Evolutionary conservation across 1,140 invertebrate species (phyloP).

Genomic region (Caenorhabditis inopinata): DNA sequence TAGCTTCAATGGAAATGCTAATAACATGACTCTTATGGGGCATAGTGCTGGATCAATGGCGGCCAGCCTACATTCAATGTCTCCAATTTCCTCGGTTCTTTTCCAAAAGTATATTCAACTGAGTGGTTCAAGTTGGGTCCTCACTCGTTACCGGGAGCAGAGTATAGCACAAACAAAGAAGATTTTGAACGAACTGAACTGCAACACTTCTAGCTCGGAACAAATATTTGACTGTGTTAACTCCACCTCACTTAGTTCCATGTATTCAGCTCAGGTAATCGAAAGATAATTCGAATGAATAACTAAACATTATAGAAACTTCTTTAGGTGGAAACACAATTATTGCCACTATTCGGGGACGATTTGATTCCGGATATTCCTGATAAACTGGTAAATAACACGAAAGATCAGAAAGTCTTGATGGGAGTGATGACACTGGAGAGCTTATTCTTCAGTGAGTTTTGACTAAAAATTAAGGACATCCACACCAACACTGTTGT

Average conservation of each 20-base stretch:
- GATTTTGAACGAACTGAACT: neutral
- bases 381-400: neutral
- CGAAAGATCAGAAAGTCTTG: neutral
- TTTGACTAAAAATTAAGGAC: neutral
- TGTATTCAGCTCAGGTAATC: neutral
- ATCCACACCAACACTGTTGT: too few relatives aligned
- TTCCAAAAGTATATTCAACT: slow-evolving; percentile 12
- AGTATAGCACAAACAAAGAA: neutral
- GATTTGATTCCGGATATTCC: neutral
- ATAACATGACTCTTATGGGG: neutral
- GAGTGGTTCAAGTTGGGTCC: neutral
- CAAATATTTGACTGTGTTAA: neutral
- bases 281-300: too few relatives aligned
- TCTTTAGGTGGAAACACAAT: neutral
- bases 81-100: neutral
- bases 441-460: neutral
- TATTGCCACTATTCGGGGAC: neutral
- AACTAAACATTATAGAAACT: too few relatives aligned
- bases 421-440: slow-evolving; percentile 16
- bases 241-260: neutral
- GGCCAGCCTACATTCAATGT: neutral
- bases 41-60: slow-evolving; percentile 15
- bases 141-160: neutral
- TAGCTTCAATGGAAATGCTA: neutral
- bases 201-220: neutral